These are phyloP conservation scores for Diplodus sargus DNA, from an alignment of 2,797 vertebrate species.

Conservation along the genomic window DNA sequence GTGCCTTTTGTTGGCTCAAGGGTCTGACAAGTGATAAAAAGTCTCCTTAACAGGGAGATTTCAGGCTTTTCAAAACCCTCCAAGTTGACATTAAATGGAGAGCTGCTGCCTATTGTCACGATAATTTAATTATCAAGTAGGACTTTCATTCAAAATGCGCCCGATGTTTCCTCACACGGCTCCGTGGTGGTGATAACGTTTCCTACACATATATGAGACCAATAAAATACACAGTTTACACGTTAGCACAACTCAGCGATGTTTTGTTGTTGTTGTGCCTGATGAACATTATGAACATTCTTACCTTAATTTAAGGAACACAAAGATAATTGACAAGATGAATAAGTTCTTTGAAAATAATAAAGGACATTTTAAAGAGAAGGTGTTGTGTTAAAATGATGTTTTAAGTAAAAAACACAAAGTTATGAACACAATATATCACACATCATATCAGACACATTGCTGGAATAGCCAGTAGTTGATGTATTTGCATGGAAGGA, in stretches of 20 bases:
- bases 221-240: neutral
- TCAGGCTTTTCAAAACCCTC: neutral
- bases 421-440: no score
- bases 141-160: conserved; percentile 25
- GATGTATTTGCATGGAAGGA: neutral
- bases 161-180: neutral
- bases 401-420: no score
- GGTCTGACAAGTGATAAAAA: neutral
- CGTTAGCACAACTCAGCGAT: neutral
- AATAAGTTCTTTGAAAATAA: neutral
- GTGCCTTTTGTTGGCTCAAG: no score
- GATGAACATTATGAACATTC: no score
- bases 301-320: neutral
- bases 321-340: neutral
- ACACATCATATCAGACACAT: no score
- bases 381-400: no score
- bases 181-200: conserved; percentile 1
- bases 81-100: neutral
- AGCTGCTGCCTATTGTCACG: conserved; percentile 25
- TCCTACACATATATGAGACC: neutral
- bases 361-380: neutral
- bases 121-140: conserved; percentile 16
- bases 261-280: neutral
- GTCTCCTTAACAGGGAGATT: conserved; percentile 3
- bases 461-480: neutral